Evolutionary conservation across 2,113 vertebrate species (phyloP), one percentile per base, ranked within the genome.

Genomic region (Chionodraco myersi): DNA sequence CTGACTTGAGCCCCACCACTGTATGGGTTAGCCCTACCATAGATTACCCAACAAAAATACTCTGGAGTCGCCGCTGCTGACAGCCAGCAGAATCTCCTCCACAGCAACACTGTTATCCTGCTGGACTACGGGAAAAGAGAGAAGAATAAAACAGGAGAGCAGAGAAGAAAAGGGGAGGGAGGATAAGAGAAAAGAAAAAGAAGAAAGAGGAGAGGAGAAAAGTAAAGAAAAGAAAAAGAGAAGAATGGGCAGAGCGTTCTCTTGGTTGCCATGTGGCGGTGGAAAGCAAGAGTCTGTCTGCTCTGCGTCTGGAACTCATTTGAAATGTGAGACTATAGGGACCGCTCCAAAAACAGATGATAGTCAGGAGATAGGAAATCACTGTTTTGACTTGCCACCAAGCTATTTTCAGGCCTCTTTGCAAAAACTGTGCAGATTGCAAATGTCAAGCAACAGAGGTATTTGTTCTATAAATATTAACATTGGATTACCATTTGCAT

Each of bases 241-340:
- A 59, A 66, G 52, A 80, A 36, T 12, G n/a, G 47, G 60, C 61
- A 77, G 71, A 70, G 56, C 57, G 61, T 30, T 78, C 47, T 59
- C 47, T 41, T 59, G 69, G 74, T 75, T 83, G 83, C 72, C 65
- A 76, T 80, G 83, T 77, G 75, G 72, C 81, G 82, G 74, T 56
- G 69, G 30, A 68, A 69, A 77, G 26, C 83, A 72, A 64, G 57
- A 86, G 80, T n/a, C 56, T 18, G 77, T 85, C 83, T 83, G 76
- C 75, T 63, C 77, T 80, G 51, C 91, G 90, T 62, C 78, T 92
- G 91, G 87, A 88, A 88, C 87, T 83, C 77, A 90, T 92, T 88
- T 67, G 90, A 84, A 92, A 92, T 53, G 73, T 78, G 87, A 89
- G 82, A 87, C 83, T 75, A 61, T 41, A 30, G 80, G 54, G 77